Percentiles rank a stretch among this genome's conserved stretches.
phyloP scores from a whole-genome alignment of 2,888 invertebrate genomes.

The Eupithecia inturbata region DNA sequence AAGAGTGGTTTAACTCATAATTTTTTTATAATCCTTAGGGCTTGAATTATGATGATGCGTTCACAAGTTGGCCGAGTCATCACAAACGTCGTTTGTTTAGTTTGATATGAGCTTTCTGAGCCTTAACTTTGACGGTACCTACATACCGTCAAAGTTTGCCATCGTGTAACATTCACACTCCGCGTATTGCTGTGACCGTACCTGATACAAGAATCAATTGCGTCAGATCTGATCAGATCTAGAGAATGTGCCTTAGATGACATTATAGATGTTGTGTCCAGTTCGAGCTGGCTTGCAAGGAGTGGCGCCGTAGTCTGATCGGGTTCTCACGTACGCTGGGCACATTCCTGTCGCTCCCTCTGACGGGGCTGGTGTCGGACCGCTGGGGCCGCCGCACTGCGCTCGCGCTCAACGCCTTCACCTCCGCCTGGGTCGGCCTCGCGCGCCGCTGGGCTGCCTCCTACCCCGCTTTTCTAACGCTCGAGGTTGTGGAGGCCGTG shows the following conservation, averaged over 20 bases:
- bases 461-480: constrained; percentile 86
- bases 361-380: constrained; percentile 88
- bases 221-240: background rate
- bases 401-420: constrained; percentile 82
- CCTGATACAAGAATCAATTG: background rate
- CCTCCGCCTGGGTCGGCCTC: constrained; percentile 87
- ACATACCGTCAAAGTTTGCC: no score
- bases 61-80: background rate
- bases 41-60: background rate
- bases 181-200: background rate
- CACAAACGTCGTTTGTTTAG: no score
- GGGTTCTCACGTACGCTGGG: constrained; percentile 88
- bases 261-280: constrained; percentile 55
- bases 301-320: constrained; percentile 88
- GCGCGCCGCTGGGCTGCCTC: constrained; percentile 83
- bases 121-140: no score
- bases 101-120: no score
- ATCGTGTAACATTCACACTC: no score
- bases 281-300: constrained; percentile 86
- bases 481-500: constrained; percentile 87
- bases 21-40: background rate
- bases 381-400: constrained; percentile 86
- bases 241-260: background rate
- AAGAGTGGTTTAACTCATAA: no score
- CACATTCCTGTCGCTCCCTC: constrained; percentile 86